Evolutionary conservation across 2,888 invertebrate genomes (phyloP).

Genomic region (Ethmia dodecea): DNA sequence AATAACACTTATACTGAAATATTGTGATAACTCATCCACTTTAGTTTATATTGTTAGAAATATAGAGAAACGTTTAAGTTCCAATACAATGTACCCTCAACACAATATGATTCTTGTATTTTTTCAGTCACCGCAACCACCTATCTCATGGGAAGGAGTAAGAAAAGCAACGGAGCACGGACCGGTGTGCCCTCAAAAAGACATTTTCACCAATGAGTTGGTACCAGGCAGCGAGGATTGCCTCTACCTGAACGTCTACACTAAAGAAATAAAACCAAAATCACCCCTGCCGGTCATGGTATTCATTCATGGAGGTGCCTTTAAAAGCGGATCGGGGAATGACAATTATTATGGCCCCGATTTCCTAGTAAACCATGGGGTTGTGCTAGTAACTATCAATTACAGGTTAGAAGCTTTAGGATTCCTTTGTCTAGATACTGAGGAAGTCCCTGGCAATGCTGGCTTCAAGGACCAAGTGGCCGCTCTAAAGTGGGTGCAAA

Average conservation of each 20-base stretch:
- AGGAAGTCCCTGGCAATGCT: constrained; percentile 77
- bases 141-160: constrained; percentile 33
- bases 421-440: constrained; percentile 70
- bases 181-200: constrained; percentile 31
- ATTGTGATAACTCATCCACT: too few relatives aligned
- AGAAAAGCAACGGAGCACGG: constrained; percentile 33
- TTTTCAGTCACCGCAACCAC: constrained; percentile 38
- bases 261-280: constrained; percentile 25
- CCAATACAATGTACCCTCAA: too few relatives aligned
- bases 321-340: constrained; percentile 36
- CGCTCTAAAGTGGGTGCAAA: constrained; percentile 39
- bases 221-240: constrained; percentile 41
- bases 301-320: constrained; percentile 44
- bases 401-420: constrained; percentile 69
- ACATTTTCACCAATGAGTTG: constrained; percentile 23
- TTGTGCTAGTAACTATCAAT: constrained; percentile 43
- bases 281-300: constrained; percentile 39
- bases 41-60: too few relatives aligned
- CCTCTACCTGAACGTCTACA: constrained; percentile 42
- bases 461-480: constrained; percentile 60
- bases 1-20: too few relatives aligned
- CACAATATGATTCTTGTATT: neutral
- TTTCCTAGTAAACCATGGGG: constrained; percentile 34
- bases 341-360: constrained; percentile 37
- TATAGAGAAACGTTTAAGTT: too few relatives aligned